Evolutionary conservation across 2,113 vertebrate genomes (phyloP), one percentile per base, ranked within the genome.

Genomic region (Octodon degus): DNA sequence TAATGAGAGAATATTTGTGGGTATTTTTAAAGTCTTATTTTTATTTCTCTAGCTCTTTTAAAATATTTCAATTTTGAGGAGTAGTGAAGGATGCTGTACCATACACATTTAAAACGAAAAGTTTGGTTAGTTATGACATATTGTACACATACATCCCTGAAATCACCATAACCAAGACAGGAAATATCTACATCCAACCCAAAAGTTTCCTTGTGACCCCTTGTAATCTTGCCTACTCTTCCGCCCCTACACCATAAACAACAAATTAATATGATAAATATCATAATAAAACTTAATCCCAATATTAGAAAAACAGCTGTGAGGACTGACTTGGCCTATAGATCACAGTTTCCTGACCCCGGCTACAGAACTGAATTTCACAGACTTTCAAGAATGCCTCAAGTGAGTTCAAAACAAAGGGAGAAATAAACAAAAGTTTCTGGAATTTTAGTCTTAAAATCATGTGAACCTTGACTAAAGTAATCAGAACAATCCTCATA

Each of bases 371-470:
- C 58, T 8, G 91, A 22, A 91, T 89, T 90, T 6, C 10, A 91
- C 0, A 91, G 32, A 85, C 53, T 82, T 81, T 62, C 37, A 89
- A 88, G 77, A 83, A 2, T 2, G 55, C 8, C n/a, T 84, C 58
- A 65, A 84, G 55, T 37, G 32, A 92, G 90, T 86, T 95, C 40
- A 77, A 92, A 91, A 30, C 19, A 88, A 90, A 77, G 0, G 32
- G 16, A 50, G 16, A 67, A 84, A 72, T 6, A 17, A 83, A 4
- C 6, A 85, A 81, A 94, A 77, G 3, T 43, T 27, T 30, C 8
- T 62, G 4, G 7, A 77, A 14, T 60, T 90, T 84, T 20, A 17
- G 30, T 47, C 2, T 25, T 84, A 53, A 91, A 62, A 80, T 32
- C 37, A 68, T 47, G 10, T 63, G 16, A 20, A 76, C 65, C 6